These are phyloP conservation scores for Erpornis zantholeuca DNA, from an alignment of 2,113 vertebrate genomes.

Conservation along the genomic window DNA sequence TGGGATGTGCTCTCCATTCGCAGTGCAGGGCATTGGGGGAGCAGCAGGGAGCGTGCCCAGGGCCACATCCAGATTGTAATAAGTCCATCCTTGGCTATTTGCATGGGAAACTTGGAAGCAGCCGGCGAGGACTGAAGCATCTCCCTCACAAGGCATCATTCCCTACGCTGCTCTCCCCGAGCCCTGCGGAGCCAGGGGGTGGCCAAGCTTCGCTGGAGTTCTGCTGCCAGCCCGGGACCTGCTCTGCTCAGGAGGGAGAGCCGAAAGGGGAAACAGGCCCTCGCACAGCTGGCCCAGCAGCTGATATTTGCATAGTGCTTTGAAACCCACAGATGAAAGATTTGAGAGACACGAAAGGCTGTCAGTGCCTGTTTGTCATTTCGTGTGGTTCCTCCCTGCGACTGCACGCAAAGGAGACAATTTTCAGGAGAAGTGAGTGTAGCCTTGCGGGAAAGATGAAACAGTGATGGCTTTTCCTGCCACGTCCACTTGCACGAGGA, in stretches of 20 bases:
- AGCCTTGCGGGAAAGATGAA: neutral
- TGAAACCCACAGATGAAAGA: conserved; percentile 3
- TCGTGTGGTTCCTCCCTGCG: neutral
- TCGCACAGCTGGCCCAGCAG: neutral
- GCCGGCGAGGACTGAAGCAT: neutral
- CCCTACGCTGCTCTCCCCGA: fast-evolving
- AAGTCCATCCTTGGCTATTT: neutral
- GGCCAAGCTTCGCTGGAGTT: neutral
- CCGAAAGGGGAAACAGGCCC: neutral
- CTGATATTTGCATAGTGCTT: neutral
- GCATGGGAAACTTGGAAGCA: neutral
- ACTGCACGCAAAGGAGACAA: neutral
- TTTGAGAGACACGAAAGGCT: neutral
- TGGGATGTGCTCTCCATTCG: neutral
- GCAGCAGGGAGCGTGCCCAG: neutral
- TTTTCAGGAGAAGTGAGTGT: neutral
- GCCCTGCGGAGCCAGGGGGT: fast-evolving
- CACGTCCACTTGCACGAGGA: neutral
- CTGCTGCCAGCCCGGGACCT: neutral
- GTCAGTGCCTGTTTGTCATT: neutral
- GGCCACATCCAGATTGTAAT: neutral
- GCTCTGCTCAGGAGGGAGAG: neutral
- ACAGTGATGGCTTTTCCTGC: neutral
- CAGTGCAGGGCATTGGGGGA: neutral
- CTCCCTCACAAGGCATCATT: fast-evolving